Conservation (phyloP, 2,113 vertebrate species). For the Eubucco bourcierii region DNA sequence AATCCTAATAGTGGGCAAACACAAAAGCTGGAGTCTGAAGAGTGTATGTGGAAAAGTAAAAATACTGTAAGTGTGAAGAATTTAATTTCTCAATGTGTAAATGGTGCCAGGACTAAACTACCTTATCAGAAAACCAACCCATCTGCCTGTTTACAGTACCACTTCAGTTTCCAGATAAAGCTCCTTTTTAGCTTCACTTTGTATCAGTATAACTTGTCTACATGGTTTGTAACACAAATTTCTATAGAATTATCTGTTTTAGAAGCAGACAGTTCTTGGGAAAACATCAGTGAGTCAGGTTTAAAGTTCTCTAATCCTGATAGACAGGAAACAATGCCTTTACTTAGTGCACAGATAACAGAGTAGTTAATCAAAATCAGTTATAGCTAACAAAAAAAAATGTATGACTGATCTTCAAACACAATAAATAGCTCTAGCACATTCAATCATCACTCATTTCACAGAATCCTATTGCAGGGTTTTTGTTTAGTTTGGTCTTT, state of each 20-base stretch:
- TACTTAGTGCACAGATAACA: neutral
- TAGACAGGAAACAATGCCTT: neutral
- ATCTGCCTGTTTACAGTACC: neutral
- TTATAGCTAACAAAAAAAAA: neutral
- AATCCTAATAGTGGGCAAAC: neutral
- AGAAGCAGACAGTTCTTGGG: neutral
- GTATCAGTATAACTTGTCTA: neutral
- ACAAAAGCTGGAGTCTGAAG: neutral
- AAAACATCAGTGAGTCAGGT: neutral
- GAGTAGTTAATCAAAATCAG: neutral
- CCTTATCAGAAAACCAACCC: neutral
- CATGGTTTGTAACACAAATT: neutral
- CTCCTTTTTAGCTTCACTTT: neutral
- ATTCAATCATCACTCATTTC: neutral
- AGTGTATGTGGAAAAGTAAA: neutral
- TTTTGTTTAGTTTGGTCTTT: neutral
- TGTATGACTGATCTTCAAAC: neutral
- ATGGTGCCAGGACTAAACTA: neutral
- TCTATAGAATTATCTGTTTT: neutral
- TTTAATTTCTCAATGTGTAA: neutral
- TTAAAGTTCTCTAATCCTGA: neutral
- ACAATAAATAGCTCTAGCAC: neutral
- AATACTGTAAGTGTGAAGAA: neutral
- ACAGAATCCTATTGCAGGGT: neutral
- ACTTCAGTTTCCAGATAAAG: neutral